Evolutionary conservation across 2,888 invertebrate species (phyloP).

Genomic region (Horisme vitalbata): DNA sequence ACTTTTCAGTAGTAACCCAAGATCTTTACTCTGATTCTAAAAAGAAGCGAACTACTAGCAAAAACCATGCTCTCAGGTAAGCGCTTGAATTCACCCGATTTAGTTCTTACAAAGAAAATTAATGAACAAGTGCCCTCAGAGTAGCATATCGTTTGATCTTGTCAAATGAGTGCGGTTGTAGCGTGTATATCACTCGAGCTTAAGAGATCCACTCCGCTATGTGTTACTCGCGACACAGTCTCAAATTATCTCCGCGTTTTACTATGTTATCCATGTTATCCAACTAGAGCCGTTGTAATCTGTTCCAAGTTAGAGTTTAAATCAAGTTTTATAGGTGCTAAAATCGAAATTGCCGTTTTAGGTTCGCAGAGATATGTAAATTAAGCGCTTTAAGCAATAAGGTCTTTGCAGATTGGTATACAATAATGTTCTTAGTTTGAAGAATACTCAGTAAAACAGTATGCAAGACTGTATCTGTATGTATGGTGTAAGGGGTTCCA

Average conservation of each 20-base stretch:
- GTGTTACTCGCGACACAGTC: conserved; percentile 28
- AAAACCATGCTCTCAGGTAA: conserved; percentile 3
- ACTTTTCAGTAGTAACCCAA: background rate
- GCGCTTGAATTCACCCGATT: conserved; percentile 21
- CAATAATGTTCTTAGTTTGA: conserved; percentile 34
- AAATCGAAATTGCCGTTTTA: conserved; percentile 37
- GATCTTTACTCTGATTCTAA: too few species aligned
- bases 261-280: conserved; percentile 34
- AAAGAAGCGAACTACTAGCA: conserved; percentile 1
- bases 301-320: conserved; percentile 34
- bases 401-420: conserved; percentile 28
- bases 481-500: too few species aligned
- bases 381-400: conserved; percentile 30
- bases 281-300: conserved; percentile 31
- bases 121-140: conserved; percentile 26
- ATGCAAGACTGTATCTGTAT: too few species aligned
- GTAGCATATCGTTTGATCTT: conserved; percentile 55
- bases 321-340: conserved; percentile 38
- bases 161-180: conserved; percentile 54
- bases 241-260: conserved; percentile 32
- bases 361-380: conserved; percentile 36
- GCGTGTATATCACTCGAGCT: conserved; percentile 45
- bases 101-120: conserved; percentile 30
- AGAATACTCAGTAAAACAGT: too few species aligned
- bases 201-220: conserved; percentile 44